These are phyloP conservation scores for Lagodon rhomboides DNA, from an alignment of 2,797 vertebrate species.

Conservation along the genomic window DNA sequence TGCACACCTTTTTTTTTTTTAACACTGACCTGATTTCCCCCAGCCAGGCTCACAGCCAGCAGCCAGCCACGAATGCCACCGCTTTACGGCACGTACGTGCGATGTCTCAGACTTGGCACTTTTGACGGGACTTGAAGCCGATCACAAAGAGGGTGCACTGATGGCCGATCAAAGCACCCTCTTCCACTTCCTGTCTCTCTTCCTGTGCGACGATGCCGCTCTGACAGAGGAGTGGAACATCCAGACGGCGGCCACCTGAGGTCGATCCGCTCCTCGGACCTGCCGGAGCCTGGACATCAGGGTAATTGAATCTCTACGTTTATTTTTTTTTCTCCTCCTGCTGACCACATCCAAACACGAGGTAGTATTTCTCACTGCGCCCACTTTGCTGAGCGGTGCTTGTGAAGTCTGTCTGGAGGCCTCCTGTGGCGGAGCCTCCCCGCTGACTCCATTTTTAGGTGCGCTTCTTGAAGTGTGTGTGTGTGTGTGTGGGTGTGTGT, in stretches of 20 bases:
- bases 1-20: not conserved
- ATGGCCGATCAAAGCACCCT: constrained; percentile 47
- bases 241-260: constrained; percentile 63
- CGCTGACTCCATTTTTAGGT: constrained; percentile 35
- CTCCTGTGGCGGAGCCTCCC: constrained; percentile 39
- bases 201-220: constrained; percentile 50
- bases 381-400: constrained; percentile 25
- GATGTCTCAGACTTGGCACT: constrained; percentile 26
- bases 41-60: constrained; percentile 1
- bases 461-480: constrained; percentile 21
- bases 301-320: constrained; percentile 28
- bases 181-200: constrained; percentile 16
- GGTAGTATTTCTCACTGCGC: constrained; percentile 56
- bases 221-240: constrained; percentile 70
- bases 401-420: constrained; percentile 64
- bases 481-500: not conserved
- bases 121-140: constrained; percentile 7
- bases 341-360: constrained; percentile 47
- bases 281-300: constrained; percentile 34
- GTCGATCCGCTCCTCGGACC: constrained; percentile 42
- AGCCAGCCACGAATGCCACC: constrained; percentile 28
- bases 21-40: constrained; percentile 22
- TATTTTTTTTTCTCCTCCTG: not conserved
- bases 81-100: constrained; percentile 24
- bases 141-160: not conserved